A percentile compares a stretch with the other conserved stretches of the same genome.
phyloP scores from a whole-genome alignment of 2,113 vertebrate species.

The Rhizomys pruinosus region DNA sequence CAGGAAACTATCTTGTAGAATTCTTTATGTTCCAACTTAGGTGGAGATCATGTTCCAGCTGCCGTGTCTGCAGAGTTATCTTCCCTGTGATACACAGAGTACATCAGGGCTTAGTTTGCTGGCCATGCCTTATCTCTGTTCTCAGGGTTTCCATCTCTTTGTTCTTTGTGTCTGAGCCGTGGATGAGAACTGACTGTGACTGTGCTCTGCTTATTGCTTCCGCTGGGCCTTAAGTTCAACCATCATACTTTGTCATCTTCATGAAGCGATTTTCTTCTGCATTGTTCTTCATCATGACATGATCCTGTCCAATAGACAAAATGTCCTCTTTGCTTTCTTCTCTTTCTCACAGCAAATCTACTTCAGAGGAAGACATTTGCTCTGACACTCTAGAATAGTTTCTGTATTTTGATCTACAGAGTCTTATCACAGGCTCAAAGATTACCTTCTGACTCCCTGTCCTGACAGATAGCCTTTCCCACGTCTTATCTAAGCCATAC shows the following conservation, averaged over 20 bases:
- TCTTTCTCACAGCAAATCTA: not conserved
- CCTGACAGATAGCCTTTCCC: too few relatives aligned
- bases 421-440: not conserved
- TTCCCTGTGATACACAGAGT: not conserved
- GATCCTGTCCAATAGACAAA: not conserved
- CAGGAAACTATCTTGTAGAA: too few relatives aligned
- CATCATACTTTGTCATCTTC: not conserved
- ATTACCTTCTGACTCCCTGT: not conserved
- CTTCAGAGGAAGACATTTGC: not conserved
- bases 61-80: not conserved
- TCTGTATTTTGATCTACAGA: not conserved
- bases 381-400: not conserved
- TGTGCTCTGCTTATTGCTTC: not conserved
- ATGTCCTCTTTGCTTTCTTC: not conserved
- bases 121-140: not conserved
- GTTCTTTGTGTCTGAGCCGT: not conserved
- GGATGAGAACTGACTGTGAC: not conserved
- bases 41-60: too few relatives aligned
- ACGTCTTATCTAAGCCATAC: not conserved
- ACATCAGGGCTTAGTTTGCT: not conserved
- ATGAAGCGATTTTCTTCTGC: not conserved
- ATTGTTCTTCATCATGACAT: not conserved
- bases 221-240: not conserved
- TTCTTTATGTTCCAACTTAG: too few relatives aligned
- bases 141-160: not conserved